phyloP scores from a whole-genome alignment of 2,797 vertebrate genomes.

The Crossoptilon crossoptilon region DNA sequence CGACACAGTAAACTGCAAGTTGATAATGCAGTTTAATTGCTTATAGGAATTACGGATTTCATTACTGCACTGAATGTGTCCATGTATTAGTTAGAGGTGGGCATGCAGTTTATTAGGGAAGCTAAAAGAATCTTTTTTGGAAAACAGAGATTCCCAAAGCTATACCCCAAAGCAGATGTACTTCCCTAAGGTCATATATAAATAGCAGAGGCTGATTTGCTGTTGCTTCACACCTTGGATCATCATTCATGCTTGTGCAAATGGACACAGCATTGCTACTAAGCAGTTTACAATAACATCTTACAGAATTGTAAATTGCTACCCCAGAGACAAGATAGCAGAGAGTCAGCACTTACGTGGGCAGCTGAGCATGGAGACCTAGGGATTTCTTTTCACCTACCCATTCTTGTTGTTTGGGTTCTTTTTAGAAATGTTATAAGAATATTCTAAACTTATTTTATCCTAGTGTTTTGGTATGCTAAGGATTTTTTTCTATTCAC shows the following conservation, averaged over 20 bases:
- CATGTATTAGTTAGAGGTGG: background rate
- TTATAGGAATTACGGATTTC: background rate
- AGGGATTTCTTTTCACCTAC: constrained; percentile 50
- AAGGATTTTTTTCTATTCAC: background rate
- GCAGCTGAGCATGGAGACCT: constrained; percentile 30
- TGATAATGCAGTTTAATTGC: background rate
- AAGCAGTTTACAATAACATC: constrained; percentile 57
- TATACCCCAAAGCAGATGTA: background rate
- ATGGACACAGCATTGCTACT: constrained; percentile 56
- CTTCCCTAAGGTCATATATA: constrained; percentile 40
- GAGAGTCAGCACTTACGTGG: constrained; percentile 48
- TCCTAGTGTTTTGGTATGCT: background rate
- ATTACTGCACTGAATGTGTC: background rate
- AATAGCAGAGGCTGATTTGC: constrained; percentile 23
- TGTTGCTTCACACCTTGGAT: constrained; percentile 35
- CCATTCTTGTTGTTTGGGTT: background rate
- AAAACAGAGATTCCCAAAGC: background rate
- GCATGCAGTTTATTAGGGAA: constrained; percentile 3
- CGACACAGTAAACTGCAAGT: constrained; percentile 13
- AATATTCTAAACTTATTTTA: constrained; percentile 11
- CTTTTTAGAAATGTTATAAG: constrained; percentile 22
- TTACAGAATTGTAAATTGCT: constrained; percentile 64
- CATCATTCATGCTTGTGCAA: constrained; percentile 57
- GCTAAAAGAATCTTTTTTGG: background rate
- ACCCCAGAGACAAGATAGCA: constrained; percentile 45